Percentiles rank a stretch among this genome's conserved stretches.
These are phyloP conservation scores for Drosophila cardini DNA, from an alignment of 1,140 invertebrate species.

Conservation along the genomic window DNA sequence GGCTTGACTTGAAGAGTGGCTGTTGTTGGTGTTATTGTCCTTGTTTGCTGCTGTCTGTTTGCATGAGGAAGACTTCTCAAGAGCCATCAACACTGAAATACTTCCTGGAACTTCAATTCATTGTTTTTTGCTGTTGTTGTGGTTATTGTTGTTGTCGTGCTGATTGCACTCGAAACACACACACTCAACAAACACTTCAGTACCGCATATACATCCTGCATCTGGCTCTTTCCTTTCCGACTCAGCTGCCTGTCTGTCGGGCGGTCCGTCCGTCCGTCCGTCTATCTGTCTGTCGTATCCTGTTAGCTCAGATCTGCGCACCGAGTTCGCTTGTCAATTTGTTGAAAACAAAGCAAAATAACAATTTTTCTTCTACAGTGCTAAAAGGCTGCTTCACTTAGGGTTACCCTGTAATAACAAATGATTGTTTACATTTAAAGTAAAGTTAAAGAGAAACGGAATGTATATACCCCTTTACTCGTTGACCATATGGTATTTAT, in stretches of 20 bases:
- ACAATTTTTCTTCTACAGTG: neutral
- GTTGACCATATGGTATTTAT: neutral
- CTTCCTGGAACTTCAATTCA: conserved; percentile 58
- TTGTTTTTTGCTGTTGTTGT: conserved; percentile 15
- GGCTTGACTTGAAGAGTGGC: neutral
- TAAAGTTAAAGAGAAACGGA: neutral
- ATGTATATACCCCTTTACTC: neutral
- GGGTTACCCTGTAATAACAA: conserved; percentile 9
- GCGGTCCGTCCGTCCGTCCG: conserved; percentile 16
- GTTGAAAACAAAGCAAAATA: conserved; percentile 44
- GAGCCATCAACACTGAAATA: conserved; percentile 60
- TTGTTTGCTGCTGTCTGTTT: conserved; percentile 23
- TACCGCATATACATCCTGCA: conserved; percentile 50
- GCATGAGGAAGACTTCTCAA: conserved; percentile 49
- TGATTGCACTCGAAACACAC: conserved; percentile 74
- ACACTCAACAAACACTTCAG: conserved; percentile 67
- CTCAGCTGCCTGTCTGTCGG: conserved; percentile 24
- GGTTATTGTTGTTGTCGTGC: conserved; percentile 41
- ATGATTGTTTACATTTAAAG: neutral
- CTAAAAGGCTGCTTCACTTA: neutral
- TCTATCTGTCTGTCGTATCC: conserved; percentile 30
- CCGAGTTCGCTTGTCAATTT: conserved; percentile 50
- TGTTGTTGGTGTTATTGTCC: conserved; percentile 5
- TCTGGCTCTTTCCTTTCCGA: conserved; percentile 41
- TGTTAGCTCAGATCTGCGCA: conserved; percentile 47